Conservation (phyloP, 2,797 vertebrate species). For the Melanotaenia nigrans region DNA sequence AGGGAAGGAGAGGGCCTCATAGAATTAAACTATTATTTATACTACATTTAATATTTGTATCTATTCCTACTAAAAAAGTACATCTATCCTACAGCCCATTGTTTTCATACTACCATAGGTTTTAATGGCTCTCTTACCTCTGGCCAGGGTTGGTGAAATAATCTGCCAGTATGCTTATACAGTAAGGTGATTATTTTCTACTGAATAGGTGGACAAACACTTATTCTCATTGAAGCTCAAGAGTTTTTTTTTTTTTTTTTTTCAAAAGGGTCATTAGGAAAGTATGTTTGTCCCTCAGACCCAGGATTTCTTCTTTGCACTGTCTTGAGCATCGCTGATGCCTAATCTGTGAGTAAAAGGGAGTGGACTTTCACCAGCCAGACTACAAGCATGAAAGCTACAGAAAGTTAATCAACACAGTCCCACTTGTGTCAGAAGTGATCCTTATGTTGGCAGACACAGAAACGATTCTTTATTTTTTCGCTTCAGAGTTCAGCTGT, state of each 20-base stretch:
- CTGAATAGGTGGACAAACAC: constrained; percentile 47
- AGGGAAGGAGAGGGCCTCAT: too few relatives aligned
- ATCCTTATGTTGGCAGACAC: neutral
- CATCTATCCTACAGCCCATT: neutral
- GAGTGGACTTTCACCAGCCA: constrained; percentile 39
- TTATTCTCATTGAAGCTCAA: constrained; percentile 50
- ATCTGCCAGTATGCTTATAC: constrained; percentile 55
- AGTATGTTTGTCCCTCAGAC: constrained; percentile 55
- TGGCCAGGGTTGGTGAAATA: constrained; percentile 49
- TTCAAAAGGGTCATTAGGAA: constrained; percentile 64
- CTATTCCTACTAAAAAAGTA: too few relatives aligned
- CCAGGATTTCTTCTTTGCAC: constrained; percentile 34
- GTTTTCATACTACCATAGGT: constrained; percentile 6
- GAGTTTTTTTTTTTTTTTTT: constrained; percentile 67
- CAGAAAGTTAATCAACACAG: constrained; percentile 6
- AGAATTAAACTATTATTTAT: neutral
- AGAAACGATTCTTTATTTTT: neutral
- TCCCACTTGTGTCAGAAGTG: neutral
- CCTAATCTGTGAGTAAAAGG: constrained; percentile 59
- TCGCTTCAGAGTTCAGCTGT: neutral
- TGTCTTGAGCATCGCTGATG: constrained; percentile 23
- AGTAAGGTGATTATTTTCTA: constrained; percentile 37
- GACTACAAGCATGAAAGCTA: constrained; percentile 1
- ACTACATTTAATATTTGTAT: neutral
- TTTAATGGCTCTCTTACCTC: constrained; percentile 38